Evolutionary conservation across 2,113 vertebrate species (phyloP).

Genomic region (Gymnarchus niloticus): DNA sequence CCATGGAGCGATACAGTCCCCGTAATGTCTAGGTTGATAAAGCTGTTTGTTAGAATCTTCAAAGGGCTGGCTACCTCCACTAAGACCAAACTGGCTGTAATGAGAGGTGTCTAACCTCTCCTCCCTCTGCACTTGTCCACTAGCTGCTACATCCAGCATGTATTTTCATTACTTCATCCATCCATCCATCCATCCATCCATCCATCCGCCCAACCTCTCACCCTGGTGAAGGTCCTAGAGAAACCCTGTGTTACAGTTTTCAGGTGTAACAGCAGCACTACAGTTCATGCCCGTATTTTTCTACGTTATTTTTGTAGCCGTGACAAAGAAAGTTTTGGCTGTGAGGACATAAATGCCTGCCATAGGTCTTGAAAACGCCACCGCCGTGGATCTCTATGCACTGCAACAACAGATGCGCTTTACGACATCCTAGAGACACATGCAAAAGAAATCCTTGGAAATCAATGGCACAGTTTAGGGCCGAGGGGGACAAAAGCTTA

Average conservation of each 20-base stretch:
- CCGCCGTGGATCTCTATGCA: background rate
- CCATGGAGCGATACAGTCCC: too few relatives aligned
- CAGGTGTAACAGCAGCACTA: background rate
- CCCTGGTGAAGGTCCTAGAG: too few relatives aligned
- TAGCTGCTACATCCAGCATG: background rate
- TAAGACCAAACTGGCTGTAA: background rate
- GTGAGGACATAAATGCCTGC: background rate
- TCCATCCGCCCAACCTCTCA: too few relatives aligned
- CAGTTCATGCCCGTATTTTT: background rate
- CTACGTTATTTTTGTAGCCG: background rate
- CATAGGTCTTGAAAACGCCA: background rate
- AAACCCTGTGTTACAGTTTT: background rate
- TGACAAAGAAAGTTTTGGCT: background rate
- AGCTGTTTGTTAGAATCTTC: background rate
- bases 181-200: too few relatives aligned
- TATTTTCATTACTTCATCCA: too few relatives aligned
- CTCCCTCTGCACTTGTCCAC: background rate
- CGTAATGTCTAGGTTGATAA: too few relatives aligned
- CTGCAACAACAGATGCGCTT: background rate
- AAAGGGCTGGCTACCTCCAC: background rate
- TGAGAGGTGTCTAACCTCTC: background rate
- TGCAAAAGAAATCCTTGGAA: background rate
- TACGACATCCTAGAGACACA: background rate
- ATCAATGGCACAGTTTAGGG: background rate
- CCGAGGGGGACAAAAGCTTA: background rate